Evolutionary conservation across 2,888 invertebrate species (phyloP), one percentile per base, ranked within the genome.

Genomic region (Helobdella robusta): DNA sequence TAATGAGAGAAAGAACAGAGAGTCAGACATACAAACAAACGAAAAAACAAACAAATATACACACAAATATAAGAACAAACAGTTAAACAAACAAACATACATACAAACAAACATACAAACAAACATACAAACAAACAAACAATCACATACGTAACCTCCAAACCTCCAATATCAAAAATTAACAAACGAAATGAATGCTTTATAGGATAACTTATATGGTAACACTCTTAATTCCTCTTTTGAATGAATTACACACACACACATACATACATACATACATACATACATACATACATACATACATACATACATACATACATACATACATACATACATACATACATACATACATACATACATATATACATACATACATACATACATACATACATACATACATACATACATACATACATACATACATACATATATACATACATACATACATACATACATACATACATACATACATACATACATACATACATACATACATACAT

Each of bases 401-500:
- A 52, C 23, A 52, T 18, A 15, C 20, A 59, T n/a, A 59, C 23
- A 59, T 8, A 59, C 50, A 50, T 25, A 50, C 50, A 50, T 25
- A 50, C 50, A 50, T 25, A 50, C 50, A 50, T 25, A 50, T n/a
- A 60, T n/a, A 60, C 36, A 60, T 34, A 60, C 36, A 60, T 34
- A 60, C 36, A 60, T 34, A 60, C 36, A 60, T 34, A 60, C 36
- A 60, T 34, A 60, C 36, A 60, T 50, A 62, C 62, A 62, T 50
- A 50, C 62, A 62, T 50, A 62, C 50, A 50, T 50, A 62, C 62
- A 62, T 50, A 50, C 62, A 62, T 50, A 62, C 62, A 50, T 50
- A 62, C 62, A 62, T 50, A 50, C 62, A 62, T 50, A 62, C 62
- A 50, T 50, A 62, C 62, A 62, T 50, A 25, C 62, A 62, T 50